Conservation (phyloP, 2,797 vertebrate genomes). For the Eutrigla gurnardus region DNA sequence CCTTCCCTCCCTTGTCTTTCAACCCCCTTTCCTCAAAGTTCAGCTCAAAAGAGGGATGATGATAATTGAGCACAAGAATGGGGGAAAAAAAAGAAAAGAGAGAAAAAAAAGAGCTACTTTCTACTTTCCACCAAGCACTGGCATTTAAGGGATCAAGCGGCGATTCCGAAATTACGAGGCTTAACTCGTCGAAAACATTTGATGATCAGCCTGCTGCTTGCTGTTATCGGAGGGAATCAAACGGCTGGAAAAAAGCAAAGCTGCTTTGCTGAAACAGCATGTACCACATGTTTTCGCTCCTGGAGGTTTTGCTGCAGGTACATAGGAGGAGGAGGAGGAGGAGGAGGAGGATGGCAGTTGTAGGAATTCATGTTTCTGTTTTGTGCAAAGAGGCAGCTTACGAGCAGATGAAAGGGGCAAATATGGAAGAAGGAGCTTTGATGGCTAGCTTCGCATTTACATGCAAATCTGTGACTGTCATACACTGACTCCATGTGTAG, state of each 20-base stretch:
- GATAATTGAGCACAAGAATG: slow-evolving; percentile 66
- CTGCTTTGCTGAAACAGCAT: slow-evolving; percentile 60
- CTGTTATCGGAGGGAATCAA: slow-evolving; percentile 64
- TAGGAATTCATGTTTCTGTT: slow-evolving; percentile 33
- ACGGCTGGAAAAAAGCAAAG: slow-evolving; percentile 47
- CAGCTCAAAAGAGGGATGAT: slow-evolving; percentile 71
- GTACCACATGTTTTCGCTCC: slow-evolving; percentile 56
- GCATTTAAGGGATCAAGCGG: slow-evolving; percentile 69
- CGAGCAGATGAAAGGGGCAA: slow-evolving; percentile 23
- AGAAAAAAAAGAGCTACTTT: slow-evolving; percentile 58
- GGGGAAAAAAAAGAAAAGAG: background rate
- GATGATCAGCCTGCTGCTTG: slow-evolving; percentile 52
- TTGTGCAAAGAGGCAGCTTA: slow-evolving; percentile 17
- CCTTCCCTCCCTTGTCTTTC: slow-evolving; percentile 4
- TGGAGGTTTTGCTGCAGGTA: slow-evolving; percentile 40
- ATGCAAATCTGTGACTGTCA: slow-evolving; percentile 29
- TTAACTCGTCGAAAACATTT: slow-evolving; percentile 65
- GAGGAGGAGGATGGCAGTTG: slow-evolving; percentile 31
- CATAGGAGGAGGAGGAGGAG: slow-evolving; percentile 25
- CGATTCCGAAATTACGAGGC: slow-evolving; percentile 65
- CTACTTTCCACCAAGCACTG: slow-evolving; percentile 49
- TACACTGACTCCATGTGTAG: slow-evolving; percentile 20
- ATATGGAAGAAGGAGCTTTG: slow-evolving; percentile 12
- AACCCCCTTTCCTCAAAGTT: slow-evolving; percentile 56
- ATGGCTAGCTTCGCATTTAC: slow-evolving; percentile 16